phyloP scores from a whole-genome alignment of 2,888 invertebrate species.

The Drosophila pegasa region DNA sequence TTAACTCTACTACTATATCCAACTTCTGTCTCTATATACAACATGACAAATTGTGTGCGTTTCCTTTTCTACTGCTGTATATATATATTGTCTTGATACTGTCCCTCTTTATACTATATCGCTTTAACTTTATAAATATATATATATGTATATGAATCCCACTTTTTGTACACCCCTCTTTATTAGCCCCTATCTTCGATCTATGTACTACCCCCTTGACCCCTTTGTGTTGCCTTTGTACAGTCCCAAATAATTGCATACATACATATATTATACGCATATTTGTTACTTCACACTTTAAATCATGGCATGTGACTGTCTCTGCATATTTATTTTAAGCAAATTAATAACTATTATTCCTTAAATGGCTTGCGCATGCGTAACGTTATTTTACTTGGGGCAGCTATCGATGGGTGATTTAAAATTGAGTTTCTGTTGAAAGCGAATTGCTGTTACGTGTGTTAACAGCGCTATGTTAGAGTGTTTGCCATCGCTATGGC shows the following conservation, averaged over 20 bases:
- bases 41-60: slow-evolving; percentile 50
- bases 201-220: slow-evolving; percentile 31
- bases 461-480: too few relatives aligned
- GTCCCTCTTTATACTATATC: slow-evolving; percentile 31
- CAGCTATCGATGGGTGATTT: background rate
- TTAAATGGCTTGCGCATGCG: slow-evolving; percentile 41
- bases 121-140: slow-evolving; percentile 52
- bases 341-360: slow-evolving; percentile 11
- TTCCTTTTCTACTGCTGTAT: slow-evolving; percentile 60
- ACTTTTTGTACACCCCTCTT: slow-evolving; percentile 32
- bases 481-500: too few relatives aligned
- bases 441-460: too few relatives aligned
- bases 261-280: slow-evolving; percentile 19
- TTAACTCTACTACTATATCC: slow-evolving; percentile 24
- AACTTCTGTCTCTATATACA: slow-evolving; percentile 52
- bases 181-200: slow-evolving; percentile 19
- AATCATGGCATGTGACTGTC: slow-evolving; percentile 57
- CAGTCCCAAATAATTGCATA: slow-evolving; percentile 32
- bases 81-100: slow-evolving; percentile 65
- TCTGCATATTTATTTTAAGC: slow-evolving; percentile 17
- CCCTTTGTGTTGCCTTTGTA: slow-evolving; percentile 37
- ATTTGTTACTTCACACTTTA: slow-evolving; percentile 36
- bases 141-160: slow-evolving; percentile 41
- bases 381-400: slow-evolving; percentile 3
- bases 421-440: background rate